phyloP scores from a whole-genome alignment of 2,888 invertebrate species.

The Amaurobius ferox region DNA sequence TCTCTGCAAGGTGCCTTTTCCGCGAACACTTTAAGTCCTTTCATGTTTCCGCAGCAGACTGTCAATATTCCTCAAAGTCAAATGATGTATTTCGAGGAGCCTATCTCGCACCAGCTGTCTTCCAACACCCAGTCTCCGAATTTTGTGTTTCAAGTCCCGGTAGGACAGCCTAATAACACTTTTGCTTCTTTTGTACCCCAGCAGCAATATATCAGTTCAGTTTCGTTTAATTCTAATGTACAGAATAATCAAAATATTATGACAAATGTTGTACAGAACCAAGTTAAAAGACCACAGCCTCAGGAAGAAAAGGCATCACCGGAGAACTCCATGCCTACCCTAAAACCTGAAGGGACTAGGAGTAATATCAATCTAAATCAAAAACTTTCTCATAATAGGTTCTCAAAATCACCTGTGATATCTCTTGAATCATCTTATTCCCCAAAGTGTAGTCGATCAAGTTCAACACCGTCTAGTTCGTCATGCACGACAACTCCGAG shows the following conservation, averaged over 20 bases:
- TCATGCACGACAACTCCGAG: slow-evolving; percentile 1
- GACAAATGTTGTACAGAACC: too few relatives aligned
- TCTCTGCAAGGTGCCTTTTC: slow-evolving; percentile 52
- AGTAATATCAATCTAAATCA: background rate
- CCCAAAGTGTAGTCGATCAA: background rate
- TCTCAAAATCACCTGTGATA: background rate
- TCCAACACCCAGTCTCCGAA: slow-evolving; percentile 28
- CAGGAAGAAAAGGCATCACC: background rate
- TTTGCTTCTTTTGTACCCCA: slow-evolving; percentile 38
- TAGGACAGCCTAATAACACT: slow-evolving; percentile 48
- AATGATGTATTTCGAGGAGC: slow-evolving; percentile 58
- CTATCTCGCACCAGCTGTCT: slow-evolving; percentile 26
- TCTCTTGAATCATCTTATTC: background rate
- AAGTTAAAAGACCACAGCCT: background rate
- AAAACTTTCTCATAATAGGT: background rate
- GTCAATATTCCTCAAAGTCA: slow-evolving; percentile 47
- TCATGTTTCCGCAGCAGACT: slow-evolving; percentile 56
- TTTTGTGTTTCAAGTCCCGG: slow-evolving; percentile 55
- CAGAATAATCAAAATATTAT: background rate
- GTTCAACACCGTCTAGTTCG: background rate
- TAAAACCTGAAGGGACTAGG: background rate
- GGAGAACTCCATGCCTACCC: background rate
- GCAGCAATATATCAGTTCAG: slow-evolving; percentile 35
- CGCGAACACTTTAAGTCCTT: slow-evolving; percentile 21
- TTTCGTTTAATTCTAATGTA: slow-evolving; percentile 11